A percentile compares a stretch with the other conserved stretches of the same genome.
Conservation (phyloP, 2,797 vertebrate genomes). For the Sebastes cheni region DNA sequence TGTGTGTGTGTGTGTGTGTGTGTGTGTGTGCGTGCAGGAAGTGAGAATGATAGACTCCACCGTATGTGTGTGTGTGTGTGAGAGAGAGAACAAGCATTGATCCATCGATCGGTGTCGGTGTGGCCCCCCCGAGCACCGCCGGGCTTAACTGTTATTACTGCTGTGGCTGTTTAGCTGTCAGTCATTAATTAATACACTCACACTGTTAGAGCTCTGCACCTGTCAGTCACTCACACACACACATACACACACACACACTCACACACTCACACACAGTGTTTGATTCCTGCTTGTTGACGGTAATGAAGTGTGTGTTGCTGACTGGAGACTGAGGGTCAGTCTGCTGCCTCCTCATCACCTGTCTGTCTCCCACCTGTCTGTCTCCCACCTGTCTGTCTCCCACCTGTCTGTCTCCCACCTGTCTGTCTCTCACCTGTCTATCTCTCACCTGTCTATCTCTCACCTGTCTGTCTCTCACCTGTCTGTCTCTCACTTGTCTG, state of each 20-base stretch:
- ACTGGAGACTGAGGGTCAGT: neutral
- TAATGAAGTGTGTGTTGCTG: slow-evolving; percentile 50
- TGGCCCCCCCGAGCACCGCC: slow-evolving; percentile 55
- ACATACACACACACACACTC: slow-evolving; percentile 19
- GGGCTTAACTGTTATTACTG: slow-evolving; percentile 82
- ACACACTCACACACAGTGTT: slow-evolving; percentile 26
- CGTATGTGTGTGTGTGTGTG: neutral
- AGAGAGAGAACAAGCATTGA: slow-evolving; percentile 67
- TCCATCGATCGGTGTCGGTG: slow-evolving; percentile 76
- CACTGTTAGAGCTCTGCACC: slow-evolving; percentile 55
- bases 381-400: too few relatives aligned
- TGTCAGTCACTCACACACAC: slow-evolving; percentile 54
- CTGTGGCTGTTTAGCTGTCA: slow-evolving; percentile 77
- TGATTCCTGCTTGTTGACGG: slow-evolving; percentile 44
- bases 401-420: too few relatives aligned
- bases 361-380: neutral
- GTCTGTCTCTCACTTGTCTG: too few relatives aligned
- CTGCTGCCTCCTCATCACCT: neutral
- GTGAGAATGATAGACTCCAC: too few relatives aligned
- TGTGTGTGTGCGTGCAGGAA: neutral
- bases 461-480: too few relatives aligned
- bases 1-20: neutral
- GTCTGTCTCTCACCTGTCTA: too few relatives aligned
- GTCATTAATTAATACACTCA: slow-evolving; percentile 80
- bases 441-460: too few relatives aligned